phyloP scores from a whole-genome alignment of 1,140 invertebrate genomes.

The Manduca sexta region DNA sequence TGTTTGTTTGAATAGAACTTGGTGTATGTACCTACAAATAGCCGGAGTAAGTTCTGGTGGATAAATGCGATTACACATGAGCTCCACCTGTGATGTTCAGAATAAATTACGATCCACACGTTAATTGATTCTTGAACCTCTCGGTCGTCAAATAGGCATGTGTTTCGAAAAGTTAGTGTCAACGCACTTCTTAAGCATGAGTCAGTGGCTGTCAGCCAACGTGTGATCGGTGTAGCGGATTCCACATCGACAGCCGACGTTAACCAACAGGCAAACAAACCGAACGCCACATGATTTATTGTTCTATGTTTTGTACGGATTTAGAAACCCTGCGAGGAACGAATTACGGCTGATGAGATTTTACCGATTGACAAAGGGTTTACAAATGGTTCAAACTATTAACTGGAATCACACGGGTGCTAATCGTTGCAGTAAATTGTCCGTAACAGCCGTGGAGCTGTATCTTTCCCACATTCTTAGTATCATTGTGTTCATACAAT shows the following conservation, averaged over 20 bases:
- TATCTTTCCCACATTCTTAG: too few species aligned
- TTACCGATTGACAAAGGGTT: too few species aligned
- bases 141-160: constrained; percentile 1
- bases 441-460: too few species aligned
- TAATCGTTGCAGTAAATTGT: too few species aligned
- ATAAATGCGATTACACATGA: neutral
- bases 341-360: too few species aligned
- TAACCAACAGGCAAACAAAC: constrained; percentile 3
- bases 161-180: constrained; percentile 23
- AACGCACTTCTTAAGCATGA: constrained; percentile 30
- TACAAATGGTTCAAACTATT: too few species aligned
- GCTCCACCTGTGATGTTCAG: neutral
- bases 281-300: constrained; percentile 8
- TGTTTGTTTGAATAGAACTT: constrained; percentile 23
- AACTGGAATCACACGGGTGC: too few species aligned
- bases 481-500: too few species aligned
- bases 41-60: too few species aligned
- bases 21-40: constrained; percentile 1
- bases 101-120: neutral
- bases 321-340: too few species aligned
- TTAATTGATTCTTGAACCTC: constrained; percentile 1
- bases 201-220: constrained; percentile 16
- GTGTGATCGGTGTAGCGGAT: constrained; percentile 11
- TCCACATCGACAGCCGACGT: constrained; percentile 9
- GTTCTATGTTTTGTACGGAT: neutral